Percentiles rank a stretch among this genome's conserved stretches.
phyloP scores from a whole-genome alignment of 2,888 invertebrate genomes.

The Ectemnius continuus region DNA sequence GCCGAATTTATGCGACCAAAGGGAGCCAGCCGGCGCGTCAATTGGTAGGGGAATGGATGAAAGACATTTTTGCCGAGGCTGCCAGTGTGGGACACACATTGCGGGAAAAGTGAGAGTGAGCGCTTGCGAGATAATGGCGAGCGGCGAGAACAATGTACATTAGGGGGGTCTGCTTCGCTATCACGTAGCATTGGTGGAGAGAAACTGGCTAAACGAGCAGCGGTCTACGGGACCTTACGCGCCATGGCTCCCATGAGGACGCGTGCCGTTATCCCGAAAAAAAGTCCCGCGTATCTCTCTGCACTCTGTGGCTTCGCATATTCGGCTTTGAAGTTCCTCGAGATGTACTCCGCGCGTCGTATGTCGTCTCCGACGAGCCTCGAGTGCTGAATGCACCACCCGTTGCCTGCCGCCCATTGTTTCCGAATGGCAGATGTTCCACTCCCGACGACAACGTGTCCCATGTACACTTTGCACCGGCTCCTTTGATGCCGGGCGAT shows the following conservation, averaged over 20 bases:
- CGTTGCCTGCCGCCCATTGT: not conserved
- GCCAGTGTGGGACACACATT: slow-evolving; percentile 16
- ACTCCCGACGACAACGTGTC: not conserved
- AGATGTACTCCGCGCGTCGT: not conserved
- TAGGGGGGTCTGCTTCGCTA: slow-evolving; percentile 25
- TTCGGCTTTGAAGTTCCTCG: slow-evolving; percentile 3
- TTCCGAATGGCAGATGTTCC: slow-evolving; percentile 2
- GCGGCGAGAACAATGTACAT: slow-evolving; percentile 44
- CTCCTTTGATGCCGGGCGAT: not conserved
- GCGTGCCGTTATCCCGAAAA: slow-evolving; percentile 26
- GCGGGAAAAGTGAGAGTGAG: slow-evolving; percentile 9
- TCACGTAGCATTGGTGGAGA: slow-evolving; percentile 33
- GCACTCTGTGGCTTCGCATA: not conserved
- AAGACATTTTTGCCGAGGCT: slow-evolving; percentile 35
- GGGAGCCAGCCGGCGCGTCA: slow-evolving; percentile 31
- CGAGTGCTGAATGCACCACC: not conserved
- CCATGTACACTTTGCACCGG: not conserved
- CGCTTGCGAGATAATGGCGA: slow-evolving; percentile 46
- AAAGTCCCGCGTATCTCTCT: slow-evolving; percentile 16
- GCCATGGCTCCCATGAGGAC: slow-evolving; percentile 47
- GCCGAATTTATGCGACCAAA: slow-evolving; percentile 51
- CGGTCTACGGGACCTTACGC: slow-evolving; percentile 27
- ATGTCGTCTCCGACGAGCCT: too few species aligned
- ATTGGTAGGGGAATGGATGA: slow-evolving; percentile 25
- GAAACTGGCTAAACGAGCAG: slow-evolving; percentile 40